Evolutionary conservation across 2,888 invertebrate species (phyloP).

Genomic region (Lordiphosa andalusiaca): DNA sequence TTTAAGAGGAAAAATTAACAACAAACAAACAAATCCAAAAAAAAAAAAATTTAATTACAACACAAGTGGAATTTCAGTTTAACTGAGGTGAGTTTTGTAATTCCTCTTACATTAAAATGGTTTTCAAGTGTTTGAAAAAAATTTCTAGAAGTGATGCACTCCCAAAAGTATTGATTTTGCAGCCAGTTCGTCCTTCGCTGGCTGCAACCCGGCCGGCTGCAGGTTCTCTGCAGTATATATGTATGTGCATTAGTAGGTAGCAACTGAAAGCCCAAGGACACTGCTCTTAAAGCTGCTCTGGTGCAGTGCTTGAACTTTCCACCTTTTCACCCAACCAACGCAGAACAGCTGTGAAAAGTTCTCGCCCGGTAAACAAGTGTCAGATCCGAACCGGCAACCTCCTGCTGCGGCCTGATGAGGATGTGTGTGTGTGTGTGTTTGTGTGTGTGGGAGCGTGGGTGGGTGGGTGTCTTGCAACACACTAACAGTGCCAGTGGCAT

Average conservation of each 20-base stretch:
- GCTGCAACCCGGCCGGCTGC: constrained; percentile 53
- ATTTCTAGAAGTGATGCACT: constrained; percentile 15
- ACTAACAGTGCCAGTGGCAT: constrained; percentile 19
- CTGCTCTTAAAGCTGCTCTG: constrained; percentile 14
- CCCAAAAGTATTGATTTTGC: constrained; percentile 58
- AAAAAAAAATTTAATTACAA: constrained; percentile 16
- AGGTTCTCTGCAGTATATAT: constrained; percentile 22
- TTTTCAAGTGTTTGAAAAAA: constrained; percentile 15
- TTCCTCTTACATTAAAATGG: constrained; percentile 14
- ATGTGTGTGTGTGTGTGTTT: too few relatives aligned
- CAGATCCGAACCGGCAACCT: constrained; percentile 25
- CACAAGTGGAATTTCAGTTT: constrained; percentile 51
- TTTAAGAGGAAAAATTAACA: constrained; percentile 20
- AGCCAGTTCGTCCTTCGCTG: constrained; percentile 59
- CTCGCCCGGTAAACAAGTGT: constrained; percentile 46
- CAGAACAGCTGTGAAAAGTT: constrained; percentile 3
- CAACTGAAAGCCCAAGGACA: constrained; percentile 53
- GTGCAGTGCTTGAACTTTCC: constrained; percentile 53
- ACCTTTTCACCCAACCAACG: constrained; percentile 22
- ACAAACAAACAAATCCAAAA: constrained; percentile 13
- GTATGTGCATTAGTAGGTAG: background rate
- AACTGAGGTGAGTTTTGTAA: constrained; percentile 42
- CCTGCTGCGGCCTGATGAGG: background rate
- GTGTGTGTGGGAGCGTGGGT: constrained; percentile 6
- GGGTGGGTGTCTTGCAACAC: constrained; percentile 25